Evolutionary conservation across 2,888 invertebrate genomes (phyloP), one percentile per base, ranked within the genome.

Genomic region (Aricia artaxerxes): DNA sequence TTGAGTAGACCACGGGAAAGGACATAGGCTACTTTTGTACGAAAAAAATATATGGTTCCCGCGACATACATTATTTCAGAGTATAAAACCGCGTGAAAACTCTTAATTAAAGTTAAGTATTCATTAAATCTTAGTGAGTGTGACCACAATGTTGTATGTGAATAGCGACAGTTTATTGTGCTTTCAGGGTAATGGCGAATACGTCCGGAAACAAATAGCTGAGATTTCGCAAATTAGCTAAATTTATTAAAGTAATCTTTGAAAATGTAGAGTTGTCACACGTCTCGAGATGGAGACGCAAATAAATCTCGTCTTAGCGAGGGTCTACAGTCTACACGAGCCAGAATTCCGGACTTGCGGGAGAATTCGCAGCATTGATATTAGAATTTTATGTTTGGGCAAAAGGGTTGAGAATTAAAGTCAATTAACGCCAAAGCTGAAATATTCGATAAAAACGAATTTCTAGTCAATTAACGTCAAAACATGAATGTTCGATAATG

Each of bases 251-350:
- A 57, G 76, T 76, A 57, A 76, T 76, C 76, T 76, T 53, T 76
- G 76, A 76, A 76, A 76, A 76, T 76, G 76, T 76, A 76, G 38
- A 13, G 57, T 31, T 57, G 76, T 76, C 76, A 57, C 76, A 76
- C 44, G 57, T 76, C 38, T 31, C 11, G 53, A 24, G 76, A 76
- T 38, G 57, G 35, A 76, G 57, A 35, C 13, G 4, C 38, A 38
- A 69, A 91, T 92, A 92, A 91, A 92, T 91, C 90, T 90, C 87
- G 90, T 90, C 88, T 89, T 84, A 64, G 64, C 61, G 24, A 61
- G 61, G 2, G 24, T 89, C 16, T 57, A 57, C 57, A 57, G 24
- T 89, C 57, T 57, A 57, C 57, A 57, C 16, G 57, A 4, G 57
- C 16, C 4, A 57, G 16, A 57, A 57, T 57, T 13, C 16, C 57